Percentiles rank a stretch among this genome's conserved stretches.
Evolutionary conservation across 2,113 vertebrate genomes (phyloP).

Genomic region (Triplophysa rosa): DNA sequence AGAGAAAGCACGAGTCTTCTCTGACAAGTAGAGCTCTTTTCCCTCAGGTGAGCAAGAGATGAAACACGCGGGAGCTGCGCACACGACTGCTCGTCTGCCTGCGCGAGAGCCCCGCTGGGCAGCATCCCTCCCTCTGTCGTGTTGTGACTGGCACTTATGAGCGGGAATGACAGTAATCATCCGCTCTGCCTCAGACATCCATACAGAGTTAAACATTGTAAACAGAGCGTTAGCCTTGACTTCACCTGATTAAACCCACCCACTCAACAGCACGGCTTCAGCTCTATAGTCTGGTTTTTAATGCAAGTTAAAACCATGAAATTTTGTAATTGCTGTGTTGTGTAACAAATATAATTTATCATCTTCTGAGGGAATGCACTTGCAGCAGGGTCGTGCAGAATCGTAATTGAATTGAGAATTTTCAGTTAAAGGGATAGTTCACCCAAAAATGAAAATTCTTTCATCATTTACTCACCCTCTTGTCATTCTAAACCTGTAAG

Average conservation of each 20-base stretch:
- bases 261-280: slow-evolving; percentile 33
- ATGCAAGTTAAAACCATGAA: slow-evolving; percentile 38
- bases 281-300: slow-evolving; percentile 35
- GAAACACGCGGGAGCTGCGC: slow-evolving; percentile 31
- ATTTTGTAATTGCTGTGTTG: background rate
- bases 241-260: slow-evolving; percentile 30
- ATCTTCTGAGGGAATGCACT: slow-evolving; percentile 14
- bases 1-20: slow-evolving; percentile 11
- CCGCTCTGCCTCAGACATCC: slow-evolving; percentile 37
- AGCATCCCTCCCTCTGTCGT: slow-evolving; percentile 39
- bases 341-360: background rate
- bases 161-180: slow-evolving; percentile 52
- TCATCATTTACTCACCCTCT: too few species aligned
- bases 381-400: background rate
- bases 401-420: too few species aligned
- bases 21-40: slow-evolving; percentile 10
- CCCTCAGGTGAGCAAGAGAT: slow-evolving; percentile 45
- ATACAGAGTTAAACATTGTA: slow-evolving; percentile 40
- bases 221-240: slow-evolving; percentile 41
- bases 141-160: slow-evolving; percentile 48
- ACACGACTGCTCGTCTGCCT: slow-evolving; percentile 6
- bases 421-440: too few species aligned
- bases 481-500: too few species aligned
- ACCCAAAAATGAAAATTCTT: too few species aligned
- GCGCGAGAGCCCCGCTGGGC: slow-evolving; percentile 34